Evolutionary conservation across 1,140 invertebrate genomes (phyloP), one percentile per base, ranked within the genome.

Genomic region (Drosophila sechellia): DNA sequence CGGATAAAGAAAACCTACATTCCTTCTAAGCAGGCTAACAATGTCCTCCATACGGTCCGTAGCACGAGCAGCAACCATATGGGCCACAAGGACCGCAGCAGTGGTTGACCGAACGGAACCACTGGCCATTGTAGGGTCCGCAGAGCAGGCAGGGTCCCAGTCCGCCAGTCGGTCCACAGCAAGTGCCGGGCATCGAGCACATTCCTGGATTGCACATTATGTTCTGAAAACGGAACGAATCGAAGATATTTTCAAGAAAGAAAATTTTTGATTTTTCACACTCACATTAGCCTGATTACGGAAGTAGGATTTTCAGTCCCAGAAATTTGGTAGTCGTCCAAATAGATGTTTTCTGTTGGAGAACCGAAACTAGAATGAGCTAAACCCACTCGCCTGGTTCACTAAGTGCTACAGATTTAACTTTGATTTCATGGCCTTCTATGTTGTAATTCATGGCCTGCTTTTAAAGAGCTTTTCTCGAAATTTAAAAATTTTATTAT

Each of bases 41-140:
- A 27, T 87, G 79, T 42, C 83, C 81, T 12, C 78, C 83, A 27
- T 57, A 37, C n/a, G 81, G 83, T n/a, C 81, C 83, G 53, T 65
- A 83, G 56, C 83, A 86, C 27, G 83, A 87, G 22, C 83, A 86
- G 42, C 79, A 79, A 5, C 83, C 83, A 10, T 86, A 87, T 15
- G 83, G 83, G 15, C 83, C 83, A 22, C 84, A 81, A 3, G 83
- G 83, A 42, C 83, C 83, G 12, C 83, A 87, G 34, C 83, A 86
- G 17, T 86, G 83, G 55, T 86, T 86, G 22, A 86, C 58, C 0
- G 83, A 77, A 13, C 17, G 52, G 40, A 86, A 86, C 83, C 83
- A 86, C 35, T 86, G 83, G 3, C 83, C 83, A 25, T 86, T 86
- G 27, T 86, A 86, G 46, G 83, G 83, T 27, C 83, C 83, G 15